Base-by-base conservation (phyloP, 2,888 invertebrate species). In the Cataglyphis rosenhaueri region DNA sequence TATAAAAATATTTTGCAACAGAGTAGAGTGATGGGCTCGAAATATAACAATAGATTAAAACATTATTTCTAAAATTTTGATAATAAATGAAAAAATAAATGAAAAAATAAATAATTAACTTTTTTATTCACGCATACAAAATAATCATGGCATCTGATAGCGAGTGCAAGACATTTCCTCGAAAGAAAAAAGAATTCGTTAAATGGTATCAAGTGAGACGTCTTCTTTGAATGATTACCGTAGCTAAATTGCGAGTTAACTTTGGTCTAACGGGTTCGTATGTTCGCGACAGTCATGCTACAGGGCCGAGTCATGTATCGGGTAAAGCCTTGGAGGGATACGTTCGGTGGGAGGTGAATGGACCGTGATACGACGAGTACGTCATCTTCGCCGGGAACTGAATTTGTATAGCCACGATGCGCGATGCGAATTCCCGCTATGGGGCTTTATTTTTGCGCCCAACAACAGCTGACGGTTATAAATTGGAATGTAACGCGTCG, bases 271-370 rank as follows among this genome's bases (percentile, higher is more conserved):
- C 89, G 88, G 88, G 91, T 90, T 92, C 87, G 91, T 87, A 88
- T 91, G 91, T 90, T 91, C 88, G 91, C 90, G 90, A 92, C 91
- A 91, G 90, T 91, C 90, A 87, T 90, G 88, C 91, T 90, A 87
- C 88, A 87, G 92, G 90, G 89, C 57, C 90, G 86, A 88, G 87
- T 89, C 88, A 89, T 90, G 89, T 88, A 78, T 74, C 85, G 52
- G 81, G 86, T 71, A 86, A 88, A 82, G 79, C 86, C 78, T 65
- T 29, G 73, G 84, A 84, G 82, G 55, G 82, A 71, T 41, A 61
- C 41, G 74, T 57, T 73, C 73, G 52, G 75, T 75, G 61, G 74
- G 73, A 79, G 71, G 71, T 65, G 78, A 81, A 83, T 85, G 88
- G 86, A 87, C 76, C 79, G 76, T 62, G 81, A 85, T 83, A 82